Evolutionary conservation across 1,140 invertebrate species (phyloP).

Genomic region (Danaus melanippus): DNA sequence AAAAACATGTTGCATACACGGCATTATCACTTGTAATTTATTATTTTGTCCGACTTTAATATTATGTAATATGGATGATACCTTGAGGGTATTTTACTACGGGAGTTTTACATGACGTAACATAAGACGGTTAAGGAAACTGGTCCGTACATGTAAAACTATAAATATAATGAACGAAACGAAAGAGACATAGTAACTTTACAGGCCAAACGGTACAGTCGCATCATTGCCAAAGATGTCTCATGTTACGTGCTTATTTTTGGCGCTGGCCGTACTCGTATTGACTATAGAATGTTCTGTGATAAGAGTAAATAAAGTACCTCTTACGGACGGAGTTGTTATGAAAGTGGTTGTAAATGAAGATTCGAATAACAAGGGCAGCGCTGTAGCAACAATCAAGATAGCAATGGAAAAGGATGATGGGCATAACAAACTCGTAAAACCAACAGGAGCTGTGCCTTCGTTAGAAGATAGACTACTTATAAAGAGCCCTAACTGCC

Average conservation of each 20-base stretch:
- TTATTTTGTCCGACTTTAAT: too few species aligned
- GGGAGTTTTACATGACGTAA: too few species aligned
- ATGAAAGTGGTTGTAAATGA: slow-evolving; percentile 18
- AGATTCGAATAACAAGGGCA: slow-evolving; percentile 8
- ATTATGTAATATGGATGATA: too few species aligned
- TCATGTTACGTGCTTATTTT: neutral
- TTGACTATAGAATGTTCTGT: slow-evolving; percentile 16
- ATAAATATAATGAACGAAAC: neutral
- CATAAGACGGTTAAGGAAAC: too few species aligned
- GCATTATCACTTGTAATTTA: too few species aligned
- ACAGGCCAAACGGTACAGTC: neutral
- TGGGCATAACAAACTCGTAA: too few species aligned
- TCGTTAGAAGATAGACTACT: too few species aligned
- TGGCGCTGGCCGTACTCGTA: slow-evolving; percentile 4
- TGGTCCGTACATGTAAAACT: too few species aligned
- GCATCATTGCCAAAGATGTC: slow-evolving; percentile 7
- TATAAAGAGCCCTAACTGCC: too few species aligned
- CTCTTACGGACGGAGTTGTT: slow-evolving; percentile 11
- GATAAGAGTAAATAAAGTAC: slow-evolving; percentile 20
- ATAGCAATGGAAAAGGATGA: neutral
- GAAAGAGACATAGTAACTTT: neutral
- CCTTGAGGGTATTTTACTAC: too few species aligned
- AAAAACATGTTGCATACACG: too few species aligned
- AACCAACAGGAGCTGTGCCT: too few species aligned
- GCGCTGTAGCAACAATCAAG: neutral